Evolutionary conservation across 2,888 invertebrate species (phyloP), one percentile per base, ranked within the genome.

Genomic region (Coecobrya sp.): DNA sequence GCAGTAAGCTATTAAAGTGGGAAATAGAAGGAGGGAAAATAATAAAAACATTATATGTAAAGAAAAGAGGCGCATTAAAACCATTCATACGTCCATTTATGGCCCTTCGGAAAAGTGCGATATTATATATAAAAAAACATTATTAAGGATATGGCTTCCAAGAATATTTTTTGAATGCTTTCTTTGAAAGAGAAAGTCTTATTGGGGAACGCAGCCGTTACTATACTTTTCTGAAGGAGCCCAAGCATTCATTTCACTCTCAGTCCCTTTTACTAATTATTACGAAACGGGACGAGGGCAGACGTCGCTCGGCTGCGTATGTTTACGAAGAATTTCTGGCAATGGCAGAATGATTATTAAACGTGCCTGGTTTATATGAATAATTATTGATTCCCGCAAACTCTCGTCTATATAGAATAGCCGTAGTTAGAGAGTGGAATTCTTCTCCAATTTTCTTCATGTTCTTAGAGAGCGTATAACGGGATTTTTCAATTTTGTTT

Each of bases 1-100:
- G 62, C 25, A 62, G 70, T 30, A 73, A 25, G 42, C 73, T 73
- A 73, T 73, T 73, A 73, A 73, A 36, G 25, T 45, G 45, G 45
- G 22, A 19, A 73, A 22, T 4, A 45, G 19, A 73, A 30, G 42
- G 25, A 27, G 16, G 27, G 19, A 30, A 19, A 65, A 27, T 65
- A 65, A 65, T 65, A 65, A 65, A 65, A 65, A 65, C 65, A 65
- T 55, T 55, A 55, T 27, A 25, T n/a, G n/a, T 8, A 65, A 65
- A 65, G 65, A 65, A 65, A 65, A 13, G 65, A 65, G 27, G 65
- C 65, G 3, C 65, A 65, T 65, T 65, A 30, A 65, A 30, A 11
- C 65, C 27, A 65, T 65, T 65, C 27, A 65, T 27, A 65, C 65
- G 30, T 65, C 0, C 30, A 30, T 30, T 65, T 65, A 65, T 65